Base-by-base conservation (phyloP, 2,113 vertebrate genomes). In the Chaetodon auriga region DNA sequence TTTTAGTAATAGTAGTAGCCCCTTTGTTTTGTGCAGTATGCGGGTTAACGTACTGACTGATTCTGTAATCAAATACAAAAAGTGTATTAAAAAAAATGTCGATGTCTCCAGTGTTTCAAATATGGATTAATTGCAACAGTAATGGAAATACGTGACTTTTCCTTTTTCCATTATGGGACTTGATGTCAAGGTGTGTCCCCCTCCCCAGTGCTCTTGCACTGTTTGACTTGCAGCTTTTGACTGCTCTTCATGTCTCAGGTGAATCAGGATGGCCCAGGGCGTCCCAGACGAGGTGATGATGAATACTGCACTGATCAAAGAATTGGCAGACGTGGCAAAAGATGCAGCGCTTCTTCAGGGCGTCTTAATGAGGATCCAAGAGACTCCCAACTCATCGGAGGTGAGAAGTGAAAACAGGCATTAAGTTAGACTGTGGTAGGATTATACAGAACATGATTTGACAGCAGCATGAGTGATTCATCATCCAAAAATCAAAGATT, bases 311-410 rank as follows among this genome's bases (percentile, higher is more conserved):
- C 91, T 96, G 68, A 66, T 98, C 4, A 84, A 84, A 78, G 86
- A 95, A 8, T 80, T 98, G 16, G 95, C 93, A 0, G 71, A 74
- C 15, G 88, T 93, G 30, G 97, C 97, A 0, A 96, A 96, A 92
- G 97, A 99, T 81, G 64, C 92, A 7, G 97, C 97, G 1, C 90
- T 98, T 21, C 92, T 96, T 12, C 93, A 95, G 5, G 98, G 98
- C 0, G 92, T 97, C 21, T 63, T 99, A 38, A 96, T 99, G 95
- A 95, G 97, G 81, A 96, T 95, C 23, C 87, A 95, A 38, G 95
- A 95, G 43, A 89, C 86, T 15, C 96, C 98, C 41, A 95, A 94
- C 85, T 95, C 95, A 21, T 97, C 97, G 0, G 95, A 97, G 21
- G 98, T 98, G 88, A 92, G 23, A 55, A 35, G 23, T 43, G n/a